phyloP scores from a whole-genome alignment of 2,113 vertebrate genomes.

The Eubucco bourcierii region DNA sequence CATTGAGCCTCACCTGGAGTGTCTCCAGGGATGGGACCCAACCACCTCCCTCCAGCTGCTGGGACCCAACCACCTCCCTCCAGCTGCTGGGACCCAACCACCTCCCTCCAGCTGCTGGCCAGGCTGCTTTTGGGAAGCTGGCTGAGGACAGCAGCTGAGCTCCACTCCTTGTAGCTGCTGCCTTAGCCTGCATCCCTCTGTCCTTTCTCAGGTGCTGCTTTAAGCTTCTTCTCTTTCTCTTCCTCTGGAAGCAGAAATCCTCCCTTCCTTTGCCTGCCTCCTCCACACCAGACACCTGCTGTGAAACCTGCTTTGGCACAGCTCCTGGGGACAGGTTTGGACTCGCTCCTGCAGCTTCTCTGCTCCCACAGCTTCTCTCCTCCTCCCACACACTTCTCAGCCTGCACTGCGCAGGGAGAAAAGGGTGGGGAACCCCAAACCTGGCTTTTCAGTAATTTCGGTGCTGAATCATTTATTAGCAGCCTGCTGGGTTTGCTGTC shows the following conservation, averaged over 20 bases:
- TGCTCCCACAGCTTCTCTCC: neutral
- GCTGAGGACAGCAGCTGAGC: too few relatives aligned
- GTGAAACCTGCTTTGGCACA: neutral
- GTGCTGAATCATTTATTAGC: neutral
- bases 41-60: too few relatives aligned
- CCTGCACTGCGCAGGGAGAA: neutral
- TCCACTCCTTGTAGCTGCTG: neutral
- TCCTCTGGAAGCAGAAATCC: neutral
- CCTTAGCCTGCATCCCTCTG: neutral
- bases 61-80: too few relatives aligned
- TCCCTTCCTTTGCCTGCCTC: accelerated
- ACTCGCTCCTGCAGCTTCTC: neutral
- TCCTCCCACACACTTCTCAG: neutral
- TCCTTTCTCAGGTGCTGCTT: neutral
- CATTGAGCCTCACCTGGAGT: too few relatives aligned
- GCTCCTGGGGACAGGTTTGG: neutral
- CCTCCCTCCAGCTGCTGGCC: too few relatives aligned
- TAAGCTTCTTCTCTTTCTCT: neutral
- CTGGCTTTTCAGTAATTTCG: neutral
- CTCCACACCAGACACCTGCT: neutral
- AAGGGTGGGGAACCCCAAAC: neutral
- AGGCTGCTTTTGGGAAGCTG: too few relatives aligned
- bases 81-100: too few relatives aligned
- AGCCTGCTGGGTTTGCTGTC: neutral
- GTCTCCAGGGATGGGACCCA: too few relatives aligned